A percentile compares a stretch with the other conserved stretches of the same genome.
Evolutionary conservation across 1,140 invertebrate species (phyloP).

Genomic region (Hirudo medicinalis): DNA sequence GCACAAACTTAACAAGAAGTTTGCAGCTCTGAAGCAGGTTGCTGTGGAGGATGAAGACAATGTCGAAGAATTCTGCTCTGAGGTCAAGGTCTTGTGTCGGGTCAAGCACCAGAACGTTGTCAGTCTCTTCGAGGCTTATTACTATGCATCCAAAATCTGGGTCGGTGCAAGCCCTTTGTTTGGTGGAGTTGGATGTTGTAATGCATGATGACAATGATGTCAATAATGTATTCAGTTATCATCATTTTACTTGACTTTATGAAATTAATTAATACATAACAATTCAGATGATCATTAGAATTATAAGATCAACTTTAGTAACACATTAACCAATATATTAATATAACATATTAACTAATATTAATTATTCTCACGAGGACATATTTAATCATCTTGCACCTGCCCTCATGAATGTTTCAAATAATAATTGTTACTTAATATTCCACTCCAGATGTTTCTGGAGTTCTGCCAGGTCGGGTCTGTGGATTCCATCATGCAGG

Average conservation of each 20-base stretch:
- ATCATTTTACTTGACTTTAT: neutral
- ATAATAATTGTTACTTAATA: no score
- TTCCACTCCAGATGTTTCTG: constrained; percentile 20
- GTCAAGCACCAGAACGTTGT: constrained; percentile 58
- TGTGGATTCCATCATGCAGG: constrained; percentile 23
- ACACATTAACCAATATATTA: no score
- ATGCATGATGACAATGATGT: no score
- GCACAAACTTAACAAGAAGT: neutral
- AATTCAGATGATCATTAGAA: neutral
- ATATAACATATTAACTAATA: no score
- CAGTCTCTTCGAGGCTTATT: constrained; percentile 21
- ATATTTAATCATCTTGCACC: neutral
- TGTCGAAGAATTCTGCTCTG: constrained; percentile 78
- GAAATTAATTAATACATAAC: neutral
- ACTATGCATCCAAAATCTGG: constrained; percentile 21
- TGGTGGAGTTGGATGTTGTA: no score
- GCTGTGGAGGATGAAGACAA: constrained; percentile 3
- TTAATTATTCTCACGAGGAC: no score
- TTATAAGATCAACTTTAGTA: no score
- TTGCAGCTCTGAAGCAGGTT: neutral
- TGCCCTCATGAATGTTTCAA: no score
- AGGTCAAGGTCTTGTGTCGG: constrained; percentile 87
- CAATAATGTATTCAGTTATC: no score
- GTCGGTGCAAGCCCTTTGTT: constrained; percentile 6
- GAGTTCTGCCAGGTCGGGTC: constrained; percentile 23